These are phyloP conservation scores for Pollenia amentaria DNA, from an alignment of 2,888 invertebrate species.

Conservation along the genomic window DNA sequence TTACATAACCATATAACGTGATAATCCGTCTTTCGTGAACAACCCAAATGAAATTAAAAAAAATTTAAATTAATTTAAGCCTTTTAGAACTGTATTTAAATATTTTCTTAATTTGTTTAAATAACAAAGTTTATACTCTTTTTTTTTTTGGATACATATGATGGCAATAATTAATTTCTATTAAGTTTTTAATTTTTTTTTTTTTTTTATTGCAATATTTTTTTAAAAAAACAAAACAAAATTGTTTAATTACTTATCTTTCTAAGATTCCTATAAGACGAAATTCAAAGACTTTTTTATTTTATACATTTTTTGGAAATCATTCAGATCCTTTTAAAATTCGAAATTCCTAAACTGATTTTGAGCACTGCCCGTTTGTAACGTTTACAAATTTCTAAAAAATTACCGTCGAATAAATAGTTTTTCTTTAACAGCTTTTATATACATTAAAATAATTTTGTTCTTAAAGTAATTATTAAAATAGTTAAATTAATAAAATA, in stretches of 20 bases:
- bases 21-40: too few relatives aligned
- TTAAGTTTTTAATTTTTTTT: slow-evolving; percentile 57
- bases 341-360: slow-evolving; percentile 43
- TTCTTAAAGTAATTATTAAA: slow-evolving; percentile 54
- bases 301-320: slow-evolving; percentile 35
- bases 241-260: slow-evolving; percentile 33
- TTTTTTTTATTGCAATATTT: slow-evolving; percentile 51
- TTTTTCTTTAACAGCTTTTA: slow-evolving; percentile 31
- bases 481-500: slow-evolving; percentile 60
- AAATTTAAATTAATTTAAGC: too few relatives aligned
- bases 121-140: slow-evolving; percentile 42
- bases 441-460: slow-evolving; percentile 23
- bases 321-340: slow-evolving; percentile 39
- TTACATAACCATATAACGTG: too few relatives aligned
- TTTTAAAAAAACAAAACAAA: slow-evolving; percentile 52
- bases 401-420: slow-evolving; percentile 59
- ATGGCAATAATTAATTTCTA: slow-evolving; percentile 68
- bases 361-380: slow-evolving; percentile 67
- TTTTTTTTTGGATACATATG: slow-evolving; percentile 38
- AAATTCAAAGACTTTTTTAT: slow-evolving; percentile 55
- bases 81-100: not conserved
- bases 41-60: too few relatives aligned
- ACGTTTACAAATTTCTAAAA: slow-evolving; percentile 50
- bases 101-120: slow-evolving; percentile 63
- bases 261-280: slow-evolving; percentile 57